Evolutionary conservation across 1,140 invertebrate genomes (phyloP).

Genomic region (Lepidostoma basale): DNA sequence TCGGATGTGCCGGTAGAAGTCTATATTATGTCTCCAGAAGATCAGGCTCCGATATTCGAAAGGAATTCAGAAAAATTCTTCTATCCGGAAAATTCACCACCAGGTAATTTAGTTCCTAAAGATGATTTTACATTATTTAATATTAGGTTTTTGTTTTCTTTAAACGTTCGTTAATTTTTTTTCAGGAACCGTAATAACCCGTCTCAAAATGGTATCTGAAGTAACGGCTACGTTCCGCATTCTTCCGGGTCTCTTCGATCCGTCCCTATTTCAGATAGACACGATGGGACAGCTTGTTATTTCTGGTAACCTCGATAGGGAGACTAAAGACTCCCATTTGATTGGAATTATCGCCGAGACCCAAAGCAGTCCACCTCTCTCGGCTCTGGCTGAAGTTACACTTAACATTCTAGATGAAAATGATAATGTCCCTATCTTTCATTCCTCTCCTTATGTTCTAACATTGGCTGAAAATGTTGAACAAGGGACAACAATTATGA

Average conservation of each 20-base stretch:
- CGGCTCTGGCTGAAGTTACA: conserved; percentile 74
- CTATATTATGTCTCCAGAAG: conserved; percentile 72
- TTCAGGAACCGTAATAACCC: conserved; percentile 66
- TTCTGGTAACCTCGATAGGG: conserved; percentile 76
- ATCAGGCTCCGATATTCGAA: conserved; percentile 75
- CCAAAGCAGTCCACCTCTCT: conserved; percentile 74
- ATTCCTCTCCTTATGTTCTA: conserved; percentile 79
- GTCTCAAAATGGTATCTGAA: conserved; percentile 65
- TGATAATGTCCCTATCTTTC: conserved; percentile 87
- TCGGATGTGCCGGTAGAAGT: conserved; percentile 81
- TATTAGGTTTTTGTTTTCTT: not conserved
- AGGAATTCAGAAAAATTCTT: conserved; percentile 77
- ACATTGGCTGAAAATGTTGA: conserved; percentile 82
- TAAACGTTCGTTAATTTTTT: not conserved
- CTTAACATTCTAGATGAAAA: conserved; percentile 89
- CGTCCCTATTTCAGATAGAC: conserved; percentile 77
- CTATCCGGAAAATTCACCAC: conserved; percentile 75
- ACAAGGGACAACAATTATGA: conserved; percentile 76
- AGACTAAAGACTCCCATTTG: conserved; percentile 72
- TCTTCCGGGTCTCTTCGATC: conserved; percentile 64
- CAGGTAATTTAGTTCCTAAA: conserved; percentile 53
- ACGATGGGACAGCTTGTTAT: conserved; percentile 74
- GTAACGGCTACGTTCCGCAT: conserved; percentile 63
- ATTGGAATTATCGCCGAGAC: conserved; percentile 84
- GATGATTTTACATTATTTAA: no score